Conservation (phyloP, 2,797 vertebrate genomes). For the Hipposideros larvatus region DNA sequence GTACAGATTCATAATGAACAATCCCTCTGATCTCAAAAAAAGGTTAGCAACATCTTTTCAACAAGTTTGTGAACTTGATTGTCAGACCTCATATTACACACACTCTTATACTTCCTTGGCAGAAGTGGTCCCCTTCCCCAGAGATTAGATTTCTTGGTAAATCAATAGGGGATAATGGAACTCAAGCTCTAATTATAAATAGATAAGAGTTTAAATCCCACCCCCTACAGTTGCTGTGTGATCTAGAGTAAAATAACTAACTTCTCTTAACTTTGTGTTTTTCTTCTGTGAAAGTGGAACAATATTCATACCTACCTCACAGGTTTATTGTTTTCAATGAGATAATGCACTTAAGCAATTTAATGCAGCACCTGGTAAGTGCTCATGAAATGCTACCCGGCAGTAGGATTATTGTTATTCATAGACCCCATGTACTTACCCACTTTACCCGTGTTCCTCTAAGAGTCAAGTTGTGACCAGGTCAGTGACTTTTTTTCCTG, state of each 20-base stretch:
- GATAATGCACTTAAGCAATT: not conserved
- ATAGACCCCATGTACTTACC: not conserved
- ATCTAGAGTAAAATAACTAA: not conserved
- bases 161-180: not conserved
- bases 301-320: not conserved
- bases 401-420: not conserved
- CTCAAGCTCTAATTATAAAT: not conserved
- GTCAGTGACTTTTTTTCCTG: not conserved
- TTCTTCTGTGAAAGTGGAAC: not conserved
- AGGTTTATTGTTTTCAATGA: not conserved
- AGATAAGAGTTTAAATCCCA: not conserved
- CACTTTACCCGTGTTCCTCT: not conserved
- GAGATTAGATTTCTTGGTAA: not conserved
- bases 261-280: not conserved
- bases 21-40: no score
- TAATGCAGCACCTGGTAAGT: accelerated
- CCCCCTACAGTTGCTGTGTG: not conserved
- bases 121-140: not conserved
- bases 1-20: no score
- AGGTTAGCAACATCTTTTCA: no score
- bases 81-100: not conserved
- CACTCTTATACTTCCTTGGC: not conserved
- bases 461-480: not conserved
- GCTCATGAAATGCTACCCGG: not conserved
- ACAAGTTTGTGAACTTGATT: no score